A percentile compares a stretch with the other conserved stretches of the same genome.
Conservation (phyloP, 2,797 vertebrate species). For the Halcyon badia region DNA sequence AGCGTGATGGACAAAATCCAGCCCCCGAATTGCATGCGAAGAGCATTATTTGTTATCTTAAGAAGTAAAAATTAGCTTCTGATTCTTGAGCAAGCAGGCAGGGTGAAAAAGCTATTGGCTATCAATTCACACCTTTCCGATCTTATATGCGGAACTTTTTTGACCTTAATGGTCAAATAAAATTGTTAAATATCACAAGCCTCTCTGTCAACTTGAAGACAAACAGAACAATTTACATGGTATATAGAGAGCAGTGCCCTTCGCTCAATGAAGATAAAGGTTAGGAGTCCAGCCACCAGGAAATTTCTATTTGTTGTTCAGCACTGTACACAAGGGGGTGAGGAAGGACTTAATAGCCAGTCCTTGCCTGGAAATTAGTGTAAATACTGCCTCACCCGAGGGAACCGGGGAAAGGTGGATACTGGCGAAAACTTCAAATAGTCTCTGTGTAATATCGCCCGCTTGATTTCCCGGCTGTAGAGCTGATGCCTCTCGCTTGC, state of each 20-base stretch:
- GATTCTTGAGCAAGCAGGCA: conserved; percentile 32
- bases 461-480: background rate
- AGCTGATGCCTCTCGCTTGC: background rate
- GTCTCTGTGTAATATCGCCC: background rate
- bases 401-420: conserved; percentile 37
- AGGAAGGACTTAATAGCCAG: conserved; percentile 72
- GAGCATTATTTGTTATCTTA: conserved; percentile 43
- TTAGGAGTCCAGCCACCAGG: conserved; percentile 67
- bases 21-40: background rate
- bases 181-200: conserved; percentile 76
- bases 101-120: conserved; percentile 11
- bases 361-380: conserved; percentile 72
- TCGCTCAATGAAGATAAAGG: conserved; percentile 74
- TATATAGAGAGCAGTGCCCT: conserved; percentile 63
- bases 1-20: background rate
- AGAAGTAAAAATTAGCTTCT: conserved; percentile 50
- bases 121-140: conserved; percentile 12
- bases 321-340: conserved; percentile 64
- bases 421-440: conserved; percentile 21
- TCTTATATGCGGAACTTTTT: conserved; percentile 61
- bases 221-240: conserved; percentile 76
- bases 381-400: conserved; percentile 54
- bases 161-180: conserved; percentile 74
- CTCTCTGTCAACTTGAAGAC: conserved; percentile 71
- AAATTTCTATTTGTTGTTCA: conserved; percentile 74